These are phyloP conservation scores for Phlogophora meticulosa DNA, from an alignment of 2,888 invertebrate species.

Conservation along the genomic window DNA sequence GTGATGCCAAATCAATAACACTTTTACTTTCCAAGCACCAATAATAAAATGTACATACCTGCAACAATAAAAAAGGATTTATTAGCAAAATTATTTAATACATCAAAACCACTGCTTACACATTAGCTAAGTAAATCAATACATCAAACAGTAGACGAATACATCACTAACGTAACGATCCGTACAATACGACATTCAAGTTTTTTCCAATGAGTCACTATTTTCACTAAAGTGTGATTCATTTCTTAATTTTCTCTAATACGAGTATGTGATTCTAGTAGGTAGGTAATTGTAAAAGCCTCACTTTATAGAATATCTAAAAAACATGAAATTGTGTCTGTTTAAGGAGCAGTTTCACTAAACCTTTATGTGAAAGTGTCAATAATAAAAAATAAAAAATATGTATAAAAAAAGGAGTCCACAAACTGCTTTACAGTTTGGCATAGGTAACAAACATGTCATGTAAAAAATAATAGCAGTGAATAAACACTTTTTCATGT, in stretches of 20 bases:
- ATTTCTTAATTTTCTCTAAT: background rate
- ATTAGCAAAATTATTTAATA: conserved; percentile 18
- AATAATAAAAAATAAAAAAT: too few species aligned
- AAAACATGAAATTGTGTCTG: too few species aligned
- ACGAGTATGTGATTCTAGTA: too few species aligned
- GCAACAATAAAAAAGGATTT: conserved; percentile 34
- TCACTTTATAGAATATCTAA: too few species aligned
- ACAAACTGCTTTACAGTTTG: too few species aligned
- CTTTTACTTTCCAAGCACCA: background rate
- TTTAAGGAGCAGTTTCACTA: too few species aligned
- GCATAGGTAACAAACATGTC: too few species aligned
- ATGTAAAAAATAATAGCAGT: too few species aligned
- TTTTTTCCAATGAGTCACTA: background rate
- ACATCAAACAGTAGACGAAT: conserved; percentile 21
- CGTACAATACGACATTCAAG: background rate
- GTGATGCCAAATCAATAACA: too few species aligned
- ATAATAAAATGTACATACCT: conserved; percentile 46
- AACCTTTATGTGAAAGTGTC: too few species aligned
- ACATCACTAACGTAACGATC: conserved; percentile 23
- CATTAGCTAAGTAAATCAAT: conserved; percentile 9
- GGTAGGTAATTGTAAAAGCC: background rate
- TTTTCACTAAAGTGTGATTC: background rate
- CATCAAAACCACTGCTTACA: background rate
- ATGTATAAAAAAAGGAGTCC: too few species aligned
- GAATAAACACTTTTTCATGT: too few species aligned